phyloP scores from a whole-genome alignment of 2,888 invertebrate species.

The Perithous albicinctus region DNA sequence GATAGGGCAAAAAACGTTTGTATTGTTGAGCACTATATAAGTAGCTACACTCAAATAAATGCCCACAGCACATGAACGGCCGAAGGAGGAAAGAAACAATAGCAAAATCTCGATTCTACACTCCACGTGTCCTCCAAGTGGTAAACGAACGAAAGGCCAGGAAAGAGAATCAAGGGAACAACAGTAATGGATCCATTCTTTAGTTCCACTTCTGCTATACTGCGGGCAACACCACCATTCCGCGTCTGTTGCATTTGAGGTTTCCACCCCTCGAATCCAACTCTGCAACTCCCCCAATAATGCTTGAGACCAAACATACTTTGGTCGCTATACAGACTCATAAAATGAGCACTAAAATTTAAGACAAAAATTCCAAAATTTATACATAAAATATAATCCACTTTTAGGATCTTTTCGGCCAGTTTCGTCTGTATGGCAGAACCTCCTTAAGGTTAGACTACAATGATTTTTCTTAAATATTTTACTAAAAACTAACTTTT shows the following conservation, averaged over 20 bases:
- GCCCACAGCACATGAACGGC: conserved; percentile 5
- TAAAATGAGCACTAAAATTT: background rate
- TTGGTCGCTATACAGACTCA: background rate
- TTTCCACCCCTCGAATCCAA: no score
- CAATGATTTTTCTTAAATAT: no score
- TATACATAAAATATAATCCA: background rate
- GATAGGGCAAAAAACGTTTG: background rate
- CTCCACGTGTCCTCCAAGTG: conserved; percentile 10
- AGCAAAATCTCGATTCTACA: conserved; percentile 15
- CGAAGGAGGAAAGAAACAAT: conserved; percentile 9
- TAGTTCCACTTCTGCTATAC: conserved; percentile 68
- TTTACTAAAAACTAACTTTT: no score
- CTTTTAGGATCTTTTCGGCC: background rate
- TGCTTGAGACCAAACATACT: conserved; percentile 6
- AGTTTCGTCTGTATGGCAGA: background rate
- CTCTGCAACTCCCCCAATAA: background rate
- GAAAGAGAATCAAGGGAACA: conserved; percentile 71
- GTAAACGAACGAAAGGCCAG: conserved; percentile 44
- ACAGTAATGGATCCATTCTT: conserved; percentile 82
- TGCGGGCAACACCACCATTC: conserved; percentile 1
- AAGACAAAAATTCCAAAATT: background rate
- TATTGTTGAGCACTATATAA: conserved; percentile 36
- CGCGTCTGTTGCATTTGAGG: no score
- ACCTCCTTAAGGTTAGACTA: background rate
- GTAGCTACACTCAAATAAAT: conserved; percentile 37